Conservation (phyloP, 2,797 vertebrate species). For the Lacerta viridis region DNA sequence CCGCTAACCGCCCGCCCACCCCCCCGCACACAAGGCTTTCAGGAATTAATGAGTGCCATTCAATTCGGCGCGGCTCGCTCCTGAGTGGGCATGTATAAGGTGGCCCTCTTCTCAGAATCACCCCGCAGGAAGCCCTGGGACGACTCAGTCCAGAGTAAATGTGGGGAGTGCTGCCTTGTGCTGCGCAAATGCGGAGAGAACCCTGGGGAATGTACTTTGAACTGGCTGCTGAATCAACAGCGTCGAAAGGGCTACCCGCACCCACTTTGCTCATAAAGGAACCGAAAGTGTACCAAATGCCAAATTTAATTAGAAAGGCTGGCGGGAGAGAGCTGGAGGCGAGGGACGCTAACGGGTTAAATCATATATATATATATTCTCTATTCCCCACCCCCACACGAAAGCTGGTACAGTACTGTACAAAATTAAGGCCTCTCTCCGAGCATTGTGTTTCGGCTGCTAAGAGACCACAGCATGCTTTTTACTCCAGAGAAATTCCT, state of each 20-base stretch:
- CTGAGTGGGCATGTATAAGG: not conserved
- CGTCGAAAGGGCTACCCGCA: conserved; percentile 55
- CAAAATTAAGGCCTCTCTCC: no score
- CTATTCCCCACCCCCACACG: no score
- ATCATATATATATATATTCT: not conserved
- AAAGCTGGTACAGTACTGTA: no score
- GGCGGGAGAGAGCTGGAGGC: no score
- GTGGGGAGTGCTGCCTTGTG: not conserved
- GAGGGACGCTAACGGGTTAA: not conserved
- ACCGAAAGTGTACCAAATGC: conserved; percentile 13
- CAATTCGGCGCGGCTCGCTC: no score
- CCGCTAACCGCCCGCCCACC: not conserved
- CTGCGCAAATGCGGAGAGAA: not conserved
- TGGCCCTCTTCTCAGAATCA: not conserved
- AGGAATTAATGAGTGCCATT: not conserved
- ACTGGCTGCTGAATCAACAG: conserved; percentile 72
- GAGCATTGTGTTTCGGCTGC: no score
- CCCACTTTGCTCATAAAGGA: conserved; percentile 54
- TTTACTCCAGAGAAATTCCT: not conserved
- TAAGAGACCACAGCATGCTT: not conserved
- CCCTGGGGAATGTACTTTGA: conserved; percentile 59
- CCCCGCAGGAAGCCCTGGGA: no score
- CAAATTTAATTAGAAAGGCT: not conserved
- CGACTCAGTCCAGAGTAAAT: not conserved
- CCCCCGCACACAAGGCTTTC: not conserved